phyloP scores from a whole-genome alignment of 23 tunicate species.

The Halocynthia aurantium region DNA sequence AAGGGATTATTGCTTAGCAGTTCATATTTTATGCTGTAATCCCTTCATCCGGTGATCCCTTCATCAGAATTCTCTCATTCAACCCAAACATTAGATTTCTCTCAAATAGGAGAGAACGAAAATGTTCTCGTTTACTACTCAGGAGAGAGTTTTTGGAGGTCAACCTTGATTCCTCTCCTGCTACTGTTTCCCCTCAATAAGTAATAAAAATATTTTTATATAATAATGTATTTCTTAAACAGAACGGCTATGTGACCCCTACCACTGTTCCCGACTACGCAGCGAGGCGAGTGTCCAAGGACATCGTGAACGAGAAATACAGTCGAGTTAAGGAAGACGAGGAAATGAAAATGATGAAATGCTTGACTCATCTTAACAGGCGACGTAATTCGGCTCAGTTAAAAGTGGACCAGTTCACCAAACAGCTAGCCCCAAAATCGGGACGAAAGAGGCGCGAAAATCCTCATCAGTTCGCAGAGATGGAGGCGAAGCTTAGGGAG shows the following conservation, averaged over 20 bases:
- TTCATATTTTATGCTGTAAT: too few relatives aligned
- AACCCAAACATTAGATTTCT: too few relatives aligned
- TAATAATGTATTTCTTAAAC: background rate
- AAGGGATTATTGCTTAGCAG: too few relatives aligned
- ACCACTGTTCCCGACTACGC: background rate
- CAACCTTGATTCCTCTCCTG: background rate
- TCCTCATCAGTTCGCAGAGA: constrained; percentile 73
- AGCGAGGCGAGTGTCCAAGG: constrained; percentile 24
- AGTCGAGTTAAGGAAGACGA: constrained; percentile 53
- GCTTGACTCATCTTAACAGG: constrained; percentile 52
- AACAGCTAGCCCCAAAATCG: constrained; percentile 72
- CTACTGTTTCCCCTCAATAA: background rate
- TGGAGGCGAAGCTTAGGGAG: constrained; percentile 56
- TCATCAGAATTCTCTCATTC: too few relatives aligned
- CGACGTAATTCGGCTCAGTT: constrained; percentile 80
- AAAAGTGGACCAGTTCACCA: constrained; percentile 62
- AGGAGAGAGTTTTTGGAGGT: background rate
- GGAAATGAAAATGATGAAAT: constrained; percentile 42
- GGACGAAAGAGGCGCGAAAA: constrained; percentile 67
- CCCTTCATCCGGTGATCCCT: too few relatives aligned
- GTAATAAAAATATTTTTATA: background rate
- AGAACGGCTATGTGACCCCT: background rate
- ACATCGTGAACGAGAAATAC: constrained; percentile 57
- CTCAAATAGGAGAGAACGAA: too few relatives aligned
- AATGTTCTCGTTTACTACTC: background rate